A percentile compares a stretch with the other conserved stretches of the same genome.
These are phyloP conservation scores for Thelaira solivaga DNA, from an alignment of 2,888 invertebrate genomes.

Conservation along the genomic window DNA sequence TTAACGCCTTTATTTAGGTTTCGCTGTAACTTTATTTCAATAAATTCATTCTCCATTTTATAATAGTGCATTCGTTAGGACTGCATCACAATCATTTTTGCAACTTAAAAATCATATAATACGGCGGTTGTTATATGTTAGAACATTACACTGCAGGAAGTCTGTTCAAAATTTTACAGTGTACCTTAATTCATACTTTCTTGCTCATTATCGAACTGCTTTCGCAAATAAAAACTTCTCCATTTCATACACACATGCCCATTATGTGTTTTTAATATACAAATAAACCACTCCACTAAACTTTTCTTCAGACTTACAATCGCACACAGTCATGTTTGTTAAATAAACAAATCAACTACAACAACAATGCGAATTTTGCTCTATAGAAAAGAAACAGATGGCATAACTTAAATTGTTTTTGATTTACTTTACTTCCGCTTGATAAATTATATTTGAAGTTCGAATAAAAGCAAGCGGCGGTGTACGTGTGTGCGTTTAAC, in stretches of 20 bases:
- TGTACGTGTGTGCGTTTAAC: neutral
- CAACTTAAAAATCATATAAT: too few species aligned
- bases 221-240: neutral
- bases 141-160: too few species aligned
- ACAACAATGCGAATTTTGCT: neutral
- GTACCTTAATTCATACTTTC: neutral
- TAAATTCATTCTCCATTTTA: too few species aligned
- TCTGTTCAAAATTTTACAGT: too few species aligned
- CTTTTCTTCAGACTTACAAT: neutral
- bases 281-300: conserved; percentile 40
- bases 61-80: too few species aligned
- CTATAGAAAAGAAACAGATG: conserved; percentile 32
- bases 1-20: too few species aligned
- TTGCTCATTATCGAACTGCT: neutral
- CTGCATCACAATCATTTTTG: too few species aligned
- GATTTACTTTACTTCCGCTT: conserved; percentile 59
- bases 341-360: conserved; percentile 15
- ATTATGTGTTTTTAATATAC: conserved; percentile 21
- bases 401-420: conserved; percentile 62
- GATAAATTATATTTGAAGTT: conserved; percentile 62
- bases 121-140: too few species aligned
- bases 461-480: neutral
- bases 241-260: neutral
- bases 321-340: neutral
- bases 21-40: too few species aligned